Base-by-base conservation (phyloP, 2,888 invertebrate species). In the Brachyptera putata region DNA sequence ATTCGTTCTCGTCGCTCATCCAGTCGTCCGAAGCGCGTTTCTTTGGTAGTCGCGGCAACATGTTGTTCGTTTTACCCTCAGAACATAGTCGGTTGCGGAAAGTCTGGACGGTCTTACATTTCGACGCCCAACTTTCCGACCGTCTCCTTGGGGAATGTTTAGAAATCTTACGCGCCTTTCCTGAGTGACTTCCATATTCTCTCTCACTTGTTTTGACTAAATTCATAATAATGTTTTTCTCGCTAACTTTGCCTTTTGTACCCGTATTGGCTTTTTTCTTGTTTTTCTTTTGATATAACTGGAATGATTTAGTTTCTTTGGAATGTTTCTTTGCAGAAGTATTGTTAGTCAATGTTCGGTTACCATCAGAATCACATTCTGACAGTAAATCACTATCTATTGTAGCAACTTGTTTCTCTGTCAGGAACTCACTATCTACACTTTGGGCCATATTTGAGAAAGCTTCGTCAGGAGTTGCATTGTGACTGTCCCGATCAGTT, bases 241-340 rank as follows among this genome's bases (percentile, higher is more conserved):
- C 11, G 16, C 36, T 34, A 18, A 53, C 53, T 53, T 30, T 5
- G 11, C 46, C 21, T 11, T 46, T 53, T 9, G 5, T 53, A 36
- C 34, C 53, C 30, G 53, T 36, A 36, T 9, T 9, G 22, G 34
- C 34, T n/a, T 34, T 34, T 18, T 18, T 22, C 34, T 18, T 3
- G 11, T 18, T 16, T 43, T 43, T 43, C 18, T 43, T 21, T n/a
- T 43, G n/a, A 43, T 21, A 43, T 4, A 30, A 30, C 7, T 57
- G 60, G 46, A 60, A 57, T 14, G 56, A 34, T 26, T 55, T 58
- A 14, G 56, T 60, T 22, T 60, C 56, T 56, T 49, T 63, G 37
- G 60, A 34, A 57, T 57, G 60, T 34, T 60, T 63, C 36, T 56
- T 58, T 37, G 55, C 53, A 37, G 50, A 41, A 25, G 55, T n/a